These are phyloP conservation scores for Amblyteles armatorius DNA, from an alignment of 2,888 invertebrate genomes.

Conservation along the genomic window DNA sequence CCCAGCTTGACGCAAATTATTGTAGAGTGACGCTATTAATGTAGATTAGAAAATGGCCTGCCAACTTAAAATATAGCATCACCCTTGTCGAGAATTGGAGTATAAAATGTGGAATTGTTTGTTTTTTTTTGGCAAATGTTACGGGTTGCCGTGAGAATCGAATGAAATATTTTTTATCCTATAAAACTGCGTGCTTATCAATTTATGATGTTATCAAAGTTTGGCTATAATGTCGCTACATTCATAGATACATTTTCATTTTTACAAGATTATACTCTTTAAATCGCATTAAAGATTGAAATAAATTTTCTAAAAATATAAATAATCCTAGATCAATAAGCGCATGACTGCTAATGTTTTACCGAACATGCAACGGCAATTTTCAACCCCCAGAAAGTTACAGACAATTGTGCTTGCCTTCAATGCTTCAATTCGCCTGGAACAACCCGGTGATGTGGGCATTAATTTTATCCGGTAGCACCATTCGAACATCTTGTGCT, in stretches of 20 bases:
- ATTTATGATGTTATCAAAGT: background rate
- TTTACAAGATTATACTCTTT: background rate
- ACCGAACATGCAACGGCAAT: too few relatives aligned
- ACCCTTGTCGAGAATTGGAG: background rate
- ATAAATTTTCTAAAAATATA: background rate
- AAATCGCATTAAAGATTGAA: background rate
- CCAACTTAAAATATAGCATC: background rate
- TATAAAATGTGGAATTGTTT: conserved; percentile 15
- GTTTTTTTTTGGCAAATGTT: background rate
- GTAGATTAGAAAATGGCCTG: conserved; percentile 32
- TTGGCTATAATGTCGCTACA: background rate
- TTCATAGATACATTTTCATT: background rate
- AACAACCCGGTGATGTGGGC: too few relatives aligned
- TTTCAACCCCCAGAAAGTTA: too few relatives aligned
- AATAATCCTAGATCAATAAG: too few relatives aligned
- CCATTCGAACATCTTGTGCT: too few relatives aligned
- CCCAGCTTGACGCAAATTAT: conserved; percentile 36
- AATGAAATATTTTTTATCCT: conserved; percentile 31
- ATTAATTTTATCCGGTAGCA: too few relatives aligned
- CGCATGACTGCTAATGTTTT: too few relatives aligned
- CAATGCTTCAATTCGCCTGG: too few relatives aligned
- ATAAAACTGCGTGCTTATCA: background rate
- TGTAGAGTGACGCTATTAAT: conserved; percentile 43
- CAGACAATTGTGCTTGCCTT: too few relatives aligned
- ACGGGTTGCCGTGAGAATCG: background rate